Conservation (phyloP, 2,888 invertebrate genomes). For the Volucella bombylans region DNA sequence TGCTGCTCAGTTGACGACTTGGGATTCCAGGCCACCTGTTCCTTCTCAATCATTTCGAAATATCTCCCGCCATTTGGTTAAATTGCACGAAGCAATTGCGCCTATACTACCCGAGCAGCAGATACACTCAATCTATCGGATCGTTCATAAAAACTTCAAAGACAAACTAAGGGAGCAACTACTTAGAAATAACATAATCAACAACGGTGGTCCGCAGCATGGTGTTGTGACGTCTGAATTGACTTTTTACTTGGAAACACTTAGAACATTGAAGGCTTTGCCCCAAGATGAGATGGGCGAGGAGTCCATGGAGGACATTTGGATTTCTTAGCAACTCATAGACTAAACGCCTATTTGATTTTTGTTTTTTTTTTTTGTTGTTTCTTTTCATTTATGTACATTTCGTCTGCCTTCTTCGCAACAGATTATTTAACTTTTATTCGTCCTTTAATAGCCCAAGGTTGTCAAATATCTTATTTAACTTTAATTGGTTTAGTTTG, state of each 20-base stretch:
- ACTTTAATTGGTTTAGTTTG: conserved; percentile 37
- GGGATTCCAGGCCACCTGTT: conserved; percentile 97
- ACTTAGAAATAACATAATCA: conserved; percentile 92
- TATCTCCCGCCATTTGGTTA: conserved; percentile 93
- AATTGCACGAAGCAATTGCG: conserved; percentile 94
- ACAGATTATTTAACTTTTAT: no score
- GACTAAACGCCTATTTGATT: conserved; percentile 29
- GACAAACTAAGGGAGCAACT: conserved; percentile 92
- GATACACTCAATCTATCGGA: conserved; percentile 89
- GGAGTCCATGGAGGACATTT: conserved; percentile 90
- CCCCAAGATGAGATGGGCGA: conserved; percentile 89
- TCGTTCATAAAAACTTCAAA: conserved; percentile 93
- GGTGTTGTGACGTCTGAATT: conserved; percentile 96
- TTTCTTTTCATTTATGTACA: not conserved
- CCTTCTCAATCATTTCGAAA: conserved; percentile 95
- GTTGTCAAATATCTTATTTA: conserved; percentile 36
- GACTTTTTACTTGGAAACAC: conserved; percentile 94
- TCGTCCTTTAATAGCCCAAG: conserved; percentile 33
- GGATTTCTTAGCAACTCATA: conserved; percentile 82
- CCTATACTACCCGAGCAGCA: conserved; percentile 91
- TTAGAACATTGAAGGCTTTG: conserved; percentile 90
- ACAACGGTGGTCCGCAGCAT: conserved; percentile 98
- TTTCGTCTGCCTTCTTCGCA: no score
- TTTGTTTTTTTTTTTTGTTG: not conserved
- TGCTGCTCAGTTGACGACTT: conserved; percentile 90